Percentiles rank a stretch among this genome's conserved stretches.
Conservation (phyloP, 2,113 vertebrate genomes). For the Litocranius walleri region DNA sequence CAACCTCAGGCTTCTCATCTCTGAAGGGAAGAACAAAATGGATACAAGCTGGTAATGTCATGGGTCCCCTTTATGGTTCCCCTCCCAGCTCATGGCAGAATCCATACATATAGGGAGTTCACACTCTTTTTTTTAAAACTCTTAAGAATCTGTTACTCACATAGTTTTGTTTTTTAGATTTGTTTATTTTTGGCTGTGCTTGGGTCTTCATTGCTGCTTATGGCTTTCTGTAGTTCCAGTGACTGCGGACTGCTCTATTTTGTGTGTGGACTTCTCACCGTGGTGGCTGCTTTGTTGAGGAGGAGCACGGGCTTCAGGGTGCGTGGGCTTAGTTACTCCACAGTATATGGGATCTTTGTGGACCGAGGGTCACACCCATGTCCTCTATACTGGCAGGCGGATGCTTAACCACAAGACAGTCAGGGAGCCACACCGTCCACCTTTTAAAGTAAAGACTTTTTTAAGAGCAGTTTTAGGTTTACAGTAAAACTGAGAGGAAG, state of each 20-base stretch:
- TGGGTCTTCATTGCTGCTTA: not conserved
- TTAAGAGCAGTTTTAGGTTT: not conserved
- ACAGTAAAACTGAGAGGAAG: not conserved
- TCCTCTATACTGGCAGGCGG: not conserved
- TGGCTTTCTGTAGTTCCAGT: not conserved
- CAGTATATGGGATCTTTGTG: not conserved
- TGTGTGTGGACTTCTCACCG: not conserved
- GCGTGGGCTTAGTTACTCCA: not conserved
- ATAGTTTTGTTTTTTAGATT: not conserved
- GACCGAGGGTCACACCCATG: not conserved
- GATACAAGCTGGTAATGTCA: not conserved
- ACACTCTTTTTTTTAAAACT: not conserved
- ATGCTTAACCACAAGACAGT: not conserved
- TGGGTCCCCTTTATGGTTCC: not conserved
- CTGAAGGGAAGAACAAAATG: not conserved
- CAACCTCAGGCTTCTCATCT: not conserved
- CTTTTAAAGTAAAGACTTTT: not conserved
- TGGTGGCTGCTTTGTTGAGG: not conserved
- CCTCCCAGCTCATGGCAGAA: not conserved
- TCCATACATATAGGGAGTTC: not conserved
- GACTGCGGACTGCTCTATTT: not conserved
- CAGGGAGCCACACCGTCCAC: not conserved
- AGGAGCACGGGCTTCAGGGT: not conserved
- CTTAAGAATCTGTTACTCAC: not conserved
- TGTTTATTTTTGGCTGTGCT: not conserved